Base-by-base conservation (phyloP, 2,113 vertebrate species). In the Zonotrichia leucophrys region DNA sequence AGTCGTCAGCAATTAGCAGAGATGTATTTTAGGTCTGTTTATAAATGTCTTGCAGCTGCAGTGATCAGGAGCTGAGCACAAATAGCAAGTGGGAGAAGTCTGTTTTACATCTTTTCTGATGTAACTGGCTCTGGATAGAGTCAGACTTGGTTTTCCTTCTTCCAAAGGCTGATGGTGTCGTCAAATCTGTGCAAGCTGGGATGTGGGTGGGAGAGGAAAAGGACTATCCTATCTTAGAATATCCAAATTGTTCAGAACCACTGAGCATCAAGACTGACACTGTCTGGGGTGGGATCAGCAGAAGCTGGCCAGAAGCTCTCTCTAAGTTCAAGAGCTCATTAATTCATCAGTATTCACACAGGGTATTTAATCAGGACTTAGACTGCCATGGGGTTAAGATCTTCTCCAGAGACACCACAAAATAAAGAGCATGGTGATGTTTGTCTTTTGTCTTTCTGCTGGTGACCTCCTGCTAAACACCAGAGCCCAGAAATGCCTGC, bases 1-100 rank as follows among this genome's bases (percentile, higher is more conserved):
- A 91, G 74, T 56, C 73, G 62, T 55, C 70, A 85, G 85, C 60
- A 93, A 94, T 91, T 95, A 94, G 35, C 79, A 63, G 5, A 20
- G 76, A 83, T 68, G 30, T 94, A 96, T 96, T 96, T 93, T 95
- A 90, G 64, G 56, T 75, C 63, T 96, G 83, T 79, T 83, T 90
- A 94, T 86, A 91, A 92, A 90, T 70, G 79, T 83, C 94, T 94
- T 70, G 75, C 88, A 94, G 92, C 90, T 97, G 95, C 74, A 41
- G 60, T 46, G 86, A 94, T 80, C 90, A 89, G 80, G 74, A 94
- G 88, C 85, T 81, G 75, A 41, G 85, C 73, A 91, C 89, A 81
- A 92, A 94, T 80, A 91, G 73, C 73, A 91, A 86, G 69, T 1
- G 7, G 70, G 55, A 90, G n/a, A 81, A 93, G 41, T 49, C 41